Evolutionary conservation across 2,888 invertebrate species (phyloP).

Genomic region (Alloplasta piceator): DNA sequence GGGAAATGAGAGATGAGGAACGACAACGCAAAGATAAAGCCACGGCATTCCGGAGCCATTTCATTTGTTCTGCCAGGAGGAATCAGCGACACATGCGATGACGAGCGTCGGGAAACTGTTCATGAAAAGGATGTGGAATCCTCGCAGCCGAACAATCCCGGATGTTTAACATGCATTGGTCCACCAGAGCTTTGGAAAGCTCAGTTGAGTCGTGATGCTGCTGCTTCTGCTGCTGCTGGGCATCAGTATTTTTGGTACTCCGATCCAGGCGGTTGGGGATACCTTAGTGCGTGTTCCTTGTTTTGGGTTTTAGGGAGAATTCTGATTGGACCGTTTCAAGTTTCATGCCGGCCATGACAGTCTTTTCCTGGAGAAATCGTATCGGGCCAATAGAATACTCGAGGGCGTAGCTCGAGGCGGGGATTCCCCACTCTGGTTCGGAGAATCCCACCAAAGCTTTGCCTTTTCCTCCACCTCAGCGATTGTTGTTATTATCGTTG

Average conservation of each 20-base stretch:
- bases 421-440: slow-evolving; percentile 68
- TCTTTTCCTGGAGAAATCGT: slow-evolving; percentile 77
- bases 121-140: slow-evolving; percentile 2
- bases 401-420: slow-evolving; percentile 82
- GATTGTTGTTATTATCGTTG: slow-evolving; percentile 71
- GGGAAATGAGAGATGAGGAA: slow-evolving; percentile 3
- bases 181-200: too few relatives aligned
- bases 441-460: slow-evolving; percentile 53
- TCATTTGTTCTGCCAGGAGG: slow-evolving; percentile 74
- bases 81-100: slow-evolving; percentile 72
- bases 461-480: slow-evolving; percentile 34
- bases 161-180: slow-evolving; percentile 2
- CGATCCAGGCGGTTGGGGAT: neutral
- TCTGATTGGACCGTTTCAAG: slow-evolving; percentile 81
- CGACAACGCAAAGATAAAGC: slow-evolving; percentile 31
- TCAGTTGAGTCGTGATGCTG: too few relatives aligned
- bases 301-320: slow-evolving; percentile 72
- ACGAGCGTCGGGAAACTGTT: slow-evolving; percentile 61
- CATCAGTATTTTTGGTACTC: neutral
- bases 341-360: slow-evolving; percentile 80
- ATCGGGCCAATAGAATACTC: slow-evolving; percentile 82
- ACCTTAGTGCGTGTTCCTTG: slow-evolving; percentile 73
- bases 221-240: too few relatives aligned
- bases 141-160: slow-evolving; percentile 15
- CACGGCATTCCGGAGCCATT: slow-evolving; percentile 64